phyloP scores from a whole-genome alignment of 37 sponge, comb jelly and placozoan species.

The Cliona cf. orientalis region DNA sequence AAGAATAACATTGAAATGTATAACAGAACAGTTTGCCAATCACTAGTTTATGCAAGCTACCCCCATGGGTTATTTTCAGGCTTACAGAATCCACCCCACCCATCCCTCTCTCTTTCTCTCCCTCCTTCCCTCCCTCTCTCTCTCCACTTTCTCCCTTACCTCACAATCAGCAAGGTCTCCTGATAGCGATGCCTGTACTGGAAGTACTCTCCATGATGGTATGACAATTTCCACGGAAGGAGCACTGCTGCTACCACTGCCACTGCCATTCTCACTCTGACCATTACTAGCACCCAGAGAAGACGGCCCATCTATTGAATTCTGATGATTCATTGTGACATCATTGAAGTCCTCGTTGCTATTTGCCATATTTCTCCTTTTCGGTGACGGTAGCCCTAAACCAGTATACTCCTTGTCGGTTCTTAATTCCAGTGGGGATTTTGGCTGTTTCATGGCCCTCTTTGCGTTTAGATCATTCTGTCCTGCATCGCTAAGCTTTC shows the following conservation, averaged over 20 bases:
- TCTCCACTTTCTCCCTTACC: background rate
- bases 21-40: background rate
- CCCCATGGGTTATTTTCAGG: background rate
- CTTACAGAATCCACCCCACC: background rate
- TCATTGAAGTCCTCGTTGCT: background rate
- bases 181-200: background rate
- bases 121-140: too few relatives aligned
- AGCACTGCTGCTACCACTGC: background rate
- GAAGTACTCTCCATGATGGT: background rate
- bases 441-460: background rate
- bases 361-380: background rate
- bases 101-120: background rate
- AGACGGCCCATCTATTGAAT: background rate
- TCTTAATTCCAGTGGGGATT: constrained; percentile 11
- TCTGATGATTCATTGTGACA: background rate
- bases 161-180: background rate
- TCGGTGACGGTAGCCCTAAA: constrained; percentile 1
- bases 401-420: constrained; percentile 19
- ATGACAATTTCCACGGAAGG: background rate
- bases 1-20: background rate
- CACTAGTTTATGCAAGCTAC: background rate
- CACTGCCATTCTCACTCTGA: background rate
- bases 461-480: background rate
- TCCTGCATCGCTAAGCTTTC: background rate
- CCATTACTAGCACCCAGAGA: background rate